Evolutionary conservation across 1,140 invertebrate species (phyloP).

Genomic region (Dinoponera quadriceps): DNA sequence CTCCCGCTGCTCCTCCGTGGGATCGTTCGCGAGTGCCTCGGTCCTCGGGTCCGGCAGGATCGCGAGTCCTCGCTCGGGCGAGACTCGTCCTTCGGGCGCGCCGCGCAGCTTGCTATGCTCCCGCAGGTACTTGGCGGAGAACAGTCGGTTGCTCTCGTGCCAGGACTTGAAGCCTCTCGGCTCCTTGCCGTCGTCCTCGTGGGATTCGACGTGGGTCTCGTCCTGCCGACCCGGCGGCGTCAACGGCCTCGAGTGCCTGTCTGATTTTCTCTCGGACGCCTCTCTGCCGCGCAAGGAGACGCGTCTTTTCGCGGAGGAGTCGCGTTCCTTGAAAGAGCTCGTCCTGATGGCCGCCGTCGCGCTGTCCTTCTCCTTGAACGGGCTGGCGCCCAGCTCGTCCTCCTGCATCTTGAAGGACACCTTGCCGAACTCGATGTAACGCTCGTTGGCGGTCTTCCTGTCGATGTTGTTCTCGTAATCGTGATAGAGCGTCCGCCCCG

Average conservation of each 20-base stretch:
- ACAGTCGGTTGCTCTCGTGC: conserved; percentile 78
- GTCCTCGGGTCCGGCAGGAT: neutral
- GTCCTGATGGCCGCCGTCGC: neutral
- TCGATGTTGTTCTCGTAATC: conserved; percentile 49
- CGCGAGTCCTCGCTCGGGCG: conserved; percentile 45
- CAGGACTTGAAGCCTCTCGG: conserved; percentile 67
- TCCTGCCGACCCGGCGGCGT: conserved; percentile 73
- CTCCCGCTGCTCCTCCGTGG: conserved; percentile 31
- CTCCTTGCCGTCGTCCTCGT: conserved; percentile 14
- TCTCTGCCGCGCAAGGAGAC: conserved; percentile 49
- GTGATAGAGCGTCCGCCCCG: conserved; percentile 5
- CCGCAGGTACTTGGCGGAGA: conserved; percentile 72
- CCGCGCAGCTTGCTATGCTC: conserved; percentile 64
- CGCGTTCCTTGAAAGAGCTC: conserved; percentile 46
- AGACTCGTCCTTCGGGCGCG: conserved; percentile 61
- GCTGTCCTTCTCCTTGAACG: conserved; percentile 35
- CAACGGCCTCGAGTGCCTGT: conserved; percentile 79
- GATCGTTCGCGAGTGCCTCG: conserved; percentile 14
- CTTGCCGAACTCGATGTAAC: conserved; percentile 63
- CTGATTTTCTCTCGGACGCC: conserved; percentile 46
- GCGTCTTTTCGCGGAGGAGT: conserved; percentile 55
- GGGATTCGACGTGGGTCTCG: neutral
- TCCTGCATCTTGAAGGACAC: conserved; percentile 39
- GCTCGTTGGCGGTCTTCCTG: conserved; percentile 48
- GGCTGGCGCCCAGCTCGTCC: conserved; percentile 4